These are phyloP conservation scores for Lampris megalopsis DNA, from an alignment of 2,113 vertebrate species.

Conservation along the genomic window DNA sequence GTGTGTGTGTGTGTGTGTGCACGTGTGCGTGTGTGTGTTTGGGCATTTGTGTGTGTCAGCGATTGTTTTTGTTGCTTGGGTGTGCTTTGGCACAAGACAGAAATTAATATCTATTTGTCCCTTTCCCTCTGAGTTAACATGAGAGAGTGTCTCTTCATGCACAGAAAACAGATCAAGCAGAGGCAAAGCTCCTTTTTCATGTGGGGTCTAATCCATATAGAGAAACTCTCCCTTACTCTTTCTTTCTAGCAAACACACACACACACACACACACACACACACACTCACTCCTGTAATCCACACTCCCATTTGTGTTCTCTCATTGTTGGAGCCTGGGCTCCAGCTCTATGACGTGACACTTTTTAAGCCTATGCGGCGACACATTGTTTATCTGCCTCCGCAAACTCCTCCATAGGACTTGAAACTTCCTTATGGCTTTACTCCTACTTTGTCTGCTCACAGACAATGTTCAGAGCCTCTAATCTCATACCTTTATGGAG, in stretches of 20 bases:
- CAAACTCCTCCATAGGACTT: slow-evolving; percentile 71
- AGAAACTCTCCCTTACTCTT: slow-evolving; percentile 59
- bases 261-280: slow-evolving; percentile 40
- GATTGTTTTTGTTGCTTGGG: not conserved
- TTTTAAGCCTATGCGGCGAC: slow-evolving; percentile 73
- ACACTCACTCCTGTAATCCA: slow-evolving; percentile 74
- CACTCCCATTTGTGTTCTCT: slow-evolving; percentile 56
- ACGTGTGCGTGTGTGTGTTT: not conserved
- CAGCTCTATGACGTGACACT: slow-evolving; percentile 76
- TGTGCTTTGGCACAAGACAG: slow-evolving; percentile 8
- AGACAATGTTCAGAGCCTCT: slow-evolving; percentile 63
- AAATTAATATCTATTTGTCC: slow-evolving; percentile 56
- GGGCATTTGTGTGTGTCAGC: too few relatives aligned
- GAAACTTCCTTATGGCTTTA: slow-evolving; percentile 69
- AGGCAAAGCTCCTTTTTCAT: slow-evolving; percentile 70
- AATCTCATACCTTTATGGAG: slow-evolving; percentile 62
- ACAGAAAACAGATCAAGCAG: slow-evolving; percentile 69
- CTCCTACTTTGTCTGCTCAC: slow-evolving; percentile 52
- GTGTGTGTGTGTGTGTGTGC: slow-evolving; percentile 1
- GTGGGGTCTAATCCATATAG: slow-evolving; percentile 72
- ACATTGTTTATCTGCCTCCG: slow-evolving; percentile 71
- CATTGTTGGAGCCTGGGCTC: slow-evolving; percentile 69
- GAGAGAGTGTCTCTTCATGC: slow-evolving; percentile 67
- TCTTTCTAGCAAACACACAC: not conserved
- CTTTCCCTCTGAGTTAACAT: slow-evolving; percentile 61